Evolutionary conservation across 2,113 vertebrate genomes (phyloP).

Genomic region (Sturnus vulgaris): DNA sequence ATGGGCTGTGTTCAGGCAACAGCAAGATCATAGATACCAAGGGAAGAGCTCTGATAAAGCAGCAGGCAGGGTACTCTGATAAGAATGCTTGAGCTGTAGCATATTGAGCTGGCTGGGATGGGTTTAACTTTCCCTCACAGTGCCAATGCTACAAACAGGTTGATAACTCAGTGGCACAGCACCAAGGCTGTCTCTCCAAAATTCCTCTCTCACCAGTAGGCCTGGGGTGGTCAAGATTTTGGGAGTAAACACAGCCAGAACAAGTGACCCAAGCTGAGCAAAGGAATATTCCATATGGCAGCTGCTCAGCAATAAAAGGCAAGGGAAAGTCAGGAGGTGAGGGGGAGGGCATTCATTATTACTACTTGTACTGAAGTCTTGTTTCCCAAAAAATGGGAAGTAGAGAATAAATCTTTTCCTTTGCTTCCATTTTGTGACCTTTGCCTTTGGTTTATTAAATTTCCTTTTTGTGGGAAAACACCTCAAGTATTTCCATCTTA

Average conservation of each 20-base stretch:
- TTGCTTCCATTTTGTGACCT: not conserved
- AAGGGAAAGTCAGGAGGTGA: not conserved
- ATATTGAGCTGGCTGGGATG: not conserved
- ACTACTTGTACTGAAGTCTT: not conserved
- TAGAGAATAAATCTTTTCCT: not conserved
- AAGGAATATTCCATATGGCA: not conserved
- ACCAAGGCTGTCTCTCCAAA: not conserved
- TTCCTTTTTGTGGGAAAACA: not conserved
- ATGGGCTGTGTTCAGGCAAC: not conserved
- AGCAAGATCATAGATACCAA: not conserved
- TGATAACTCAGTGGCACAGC: not conserved
- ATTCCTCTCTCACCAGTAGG: not conserved
- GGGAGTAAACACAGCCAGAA: no score
- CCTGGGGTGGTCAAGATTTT: rapidly evolving
- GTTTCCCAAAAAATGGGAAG: not conserved
- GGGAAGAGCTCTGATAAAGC: not conserved
- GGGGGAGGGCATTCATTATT: not conserved
- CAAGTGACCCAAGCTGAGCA: not conserved
- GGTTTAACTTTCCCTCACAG: not conserved
- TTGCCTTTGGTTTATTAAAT: not conserved
- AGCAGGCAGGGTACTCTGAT: not conserved
- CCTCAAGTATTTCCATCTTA: not conserved
- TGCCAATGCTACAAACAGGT: not conserved
- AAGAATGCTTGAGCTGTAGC: not conserved
- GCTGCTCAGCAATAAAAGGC: not conserved